phyloP scores from a whole-genome alignment of 2,113 vertebrate species.

The Rhabdomys dilectus region DNA sequence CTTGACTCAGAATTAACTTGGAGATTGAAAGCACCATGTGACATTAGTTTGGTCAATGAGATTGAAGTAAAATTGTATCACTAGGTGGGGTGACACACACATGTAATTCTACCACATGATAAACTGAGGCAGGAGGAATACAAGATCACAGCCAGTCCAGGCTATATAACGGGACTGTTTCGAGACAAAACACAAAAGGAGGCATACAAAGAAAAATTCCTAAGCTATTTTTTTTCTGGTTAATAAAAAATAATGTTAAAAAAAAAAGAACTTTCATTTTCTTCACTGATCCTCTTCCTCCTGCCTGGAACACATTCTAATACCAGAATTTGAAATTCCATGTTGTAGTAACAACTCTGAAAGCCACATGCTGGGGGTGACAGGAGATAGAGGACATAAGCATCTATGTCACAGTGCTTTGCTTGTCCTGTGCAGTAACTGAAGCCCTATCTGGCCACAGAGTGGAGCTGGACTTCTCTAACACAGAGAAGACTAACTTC shows the following conservation, averaged over 20 bases:
- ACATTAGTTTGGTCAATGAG: background rate
- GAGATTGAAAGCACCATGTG: background rate
- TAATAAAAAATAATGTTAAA: constrained; percentile 15
- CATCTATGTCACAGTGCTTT: too few species aligned
- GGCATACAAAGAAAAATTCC: background rate
- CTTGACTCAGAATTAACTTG: background rate
- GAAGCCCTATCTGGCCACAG: background rate
- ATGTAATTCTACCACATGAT: background rate
- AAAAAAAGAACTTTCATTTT: background rate
- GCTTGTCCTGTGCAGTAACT: too few species aligned
- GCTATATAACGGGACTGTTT: background rate
- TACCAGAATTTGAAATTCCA: background rate
- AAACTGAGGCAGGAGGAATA: background rate
- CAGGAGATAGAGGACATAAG: background rate
- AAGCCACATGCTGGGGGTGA: background rate
- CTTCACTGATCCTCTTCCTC: background rate
- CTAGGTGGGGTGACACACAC: too few species aligned
- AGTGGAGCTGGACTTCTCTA: background rate
- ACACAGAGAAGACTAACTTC: background rate
- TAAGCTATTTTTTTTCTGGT: background rate
- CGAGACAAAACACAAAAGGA: background rate
- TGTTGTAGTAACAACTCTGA: background rate
- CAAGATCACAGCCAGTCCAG: background rate
- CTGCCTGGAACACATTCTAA: background rate
- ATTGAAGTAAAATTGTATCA: background rate